These are phyloP conservation scores for Mola mola DNA, from an alignment of 2,113 vertebrate genomes.

Conservation along the genomic window DNA sequence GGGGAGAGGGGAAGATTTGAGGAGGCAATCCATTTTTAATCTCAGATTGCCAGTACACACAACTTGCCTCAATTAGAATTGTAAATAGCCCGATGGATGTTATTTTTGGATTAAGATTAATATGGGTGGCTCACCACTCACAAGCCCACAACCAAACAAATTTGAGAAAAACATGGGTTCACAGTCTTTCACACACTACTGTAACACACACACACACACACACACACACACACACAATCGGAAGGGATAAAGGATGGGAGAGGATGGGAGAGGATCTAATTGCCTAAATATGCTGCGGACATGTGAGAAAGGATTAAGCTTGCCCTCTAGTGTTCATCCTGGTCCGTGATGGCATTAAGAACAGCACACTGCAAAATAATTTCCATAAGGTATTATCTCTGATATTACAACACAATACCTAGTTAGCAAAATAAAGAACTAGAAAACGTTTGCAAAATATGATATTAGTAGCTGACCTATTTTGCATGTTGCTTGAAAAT, in stretches of 20 bases:
- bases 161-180: constrained; percentile 12
- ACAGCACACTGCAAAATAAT: constrained; percentile 32
- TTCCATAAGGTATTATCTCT: not conserved
- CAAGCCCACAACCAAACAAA: constrained; percentile 37
- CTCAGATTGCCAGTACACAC: constrained; percentile 33
- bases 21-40: constrained; percentile 61
- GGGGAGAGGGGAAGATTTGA: constrained; percentile 4
- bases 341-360: constrained; percentile 49
- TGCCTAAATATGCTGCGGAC: constrained; percentile 37
- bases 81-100: constrained; percentile 30
- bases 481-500: not conserved
- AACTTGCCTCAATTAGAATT: constrained; percentile 51
- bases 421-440: too few species aligned
- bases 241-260: constrained; percentile 20
- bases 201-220: constrained; percentile 7
- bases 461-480: too few species aligned
- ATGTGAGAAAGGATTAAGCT: constrained; percentile 74
- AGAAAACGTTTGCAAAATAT: too few species aligned
- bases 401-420: too few species aligned
- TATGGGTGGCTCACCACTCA: constrained; percentile 23
- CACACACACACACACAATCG: constrained; percentile 10
- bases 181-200: constrained; percentile 20
- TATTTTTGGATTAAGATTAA: constrained; percentile 58
- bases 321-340: constrained; percentile 82
- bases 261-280: constrained; percentile 30